Evolutionary conservation across 2,888 invertebrate genomes (phyloP), one percentile per base, ranked within the genome.

Genomic region (Bunonema sp.): DNA sequence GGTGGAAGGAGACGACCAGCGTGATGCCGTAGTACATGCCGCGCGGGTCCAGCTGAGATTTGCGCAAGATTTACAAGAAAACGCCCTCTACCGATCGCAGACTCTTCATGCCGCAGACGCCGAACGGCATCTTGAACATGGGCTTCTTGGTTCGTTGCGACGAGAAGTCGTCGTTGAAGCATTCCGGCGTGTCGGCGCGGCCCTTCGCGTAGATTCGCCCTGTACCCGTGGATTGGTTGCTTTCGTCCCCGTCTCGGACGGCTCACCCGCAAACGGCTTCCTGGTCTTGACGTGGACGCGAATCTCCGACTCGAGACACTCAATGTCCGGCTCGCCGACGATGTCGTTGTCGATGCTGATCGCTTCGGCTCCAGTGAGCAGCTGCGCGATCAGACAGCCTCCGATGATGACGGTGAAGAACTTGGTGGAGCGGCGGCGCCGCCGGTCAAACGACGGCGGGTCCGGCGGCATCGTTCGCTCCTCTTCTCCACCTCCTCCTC

Each of bases 1-100:
- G 67, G 41, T 68, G 68, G 41, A 68, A 68, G 7, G 61, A 61
- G 40, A 68, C 64, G 37, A 68, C 67, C 10, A 68, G 37, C 1
- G 68, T 68, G 37, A 68, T 57, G 15, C 65, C 65, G 50, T 68
- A 68, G 47, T 68, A 68, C 68, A 68, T 68, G 20, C 68, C 68
- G 8, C 68, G 54, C 8, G 68, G 68, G 39, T 69, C 64, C 26
- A 63, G 49, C 65, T 65, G 41, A 20, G 50, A 42, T 5, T 24
- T 16, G 19, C 20, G 5, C 4, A 10, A 16, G 19, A 7, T 4
- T 7, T 18, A 12, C n/a, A 21, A 20, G 21, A 34, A 21, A 4
- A 8, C 12, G 3, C 4, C 3, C 41, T 52, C 38, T 30, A 68
- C 68, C 35, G 65, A 66, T 54, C 68, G 37, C 19, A 68, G 46